Conservation (phyloP, 2,797 vertebrate species). For the Amphiprion clarkii region DNA sequence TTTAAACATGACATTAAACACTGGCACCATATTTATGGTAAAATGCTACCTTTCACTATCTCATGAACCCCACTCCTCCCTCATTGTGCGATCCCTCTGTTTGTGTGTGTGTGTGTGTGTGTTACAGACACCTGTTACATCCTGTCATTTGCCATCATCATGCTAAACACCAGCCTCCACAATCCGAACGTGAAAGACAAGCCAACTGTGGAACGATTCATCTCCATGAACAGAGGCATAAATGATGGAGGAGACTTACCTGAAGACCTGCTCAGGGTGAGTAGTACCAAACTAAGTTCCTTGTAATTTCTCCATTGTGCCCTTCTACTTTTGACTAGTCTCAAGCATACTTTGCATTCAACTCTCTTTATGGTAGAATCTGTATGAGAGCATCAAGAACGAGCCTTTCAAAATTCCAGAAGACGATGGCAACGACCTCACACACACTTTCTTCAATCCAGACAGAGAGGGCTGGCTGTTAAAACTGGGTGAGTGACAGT, state of each 20-base stretch:
- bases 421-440: slow-evolving; percentile 96
- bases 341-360: background rate
- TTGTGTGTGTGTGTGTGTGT: slow-evolving; percentile 30
- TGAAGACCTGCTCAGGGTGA: slow-evolving; percentile 94
- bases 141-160: slow-evolving; percentile 97
- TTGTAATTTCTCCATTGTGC: background rate
- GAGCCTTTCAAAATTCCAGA: slow-evolving; percentile 98
- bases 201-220: slow-evolving; percentile 92
- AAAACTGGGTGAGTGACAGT: slow-evolving; percentile 90
- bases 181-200: slow-evolving; percentile 98
- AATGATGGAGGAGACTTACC: slow-evolving; percentile 96
- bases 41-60: slow-evolving; percentile 30
- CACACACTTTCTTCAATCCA: slow-evolving; percentile 97
- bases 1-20: slow-evolving; percentile 68
- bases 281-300: slow-evolving; percentile 26
- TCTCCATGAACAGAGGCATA: slow-evolving; percentile 98
- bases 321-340: background rate
- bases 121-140: slow-evolving; percentile 95
- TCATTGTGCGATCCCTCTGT: slow-evolving; percentile 1
- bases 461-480: slow-evolving; percentile 97
- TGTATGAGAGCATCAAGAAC: slow-evolving; percentile 97
- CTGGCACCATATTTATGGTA: slow-evolving; percentile 28
- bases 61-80: slow-evolving; percentile 6
- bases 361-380: slow-evolving; percentile 84
- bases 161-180: slow-evolving; percentile 98